Base-by-base conservation (phyloP, 2,888 invertebrate genomes). In the Sisyra terminalis region DNA sequence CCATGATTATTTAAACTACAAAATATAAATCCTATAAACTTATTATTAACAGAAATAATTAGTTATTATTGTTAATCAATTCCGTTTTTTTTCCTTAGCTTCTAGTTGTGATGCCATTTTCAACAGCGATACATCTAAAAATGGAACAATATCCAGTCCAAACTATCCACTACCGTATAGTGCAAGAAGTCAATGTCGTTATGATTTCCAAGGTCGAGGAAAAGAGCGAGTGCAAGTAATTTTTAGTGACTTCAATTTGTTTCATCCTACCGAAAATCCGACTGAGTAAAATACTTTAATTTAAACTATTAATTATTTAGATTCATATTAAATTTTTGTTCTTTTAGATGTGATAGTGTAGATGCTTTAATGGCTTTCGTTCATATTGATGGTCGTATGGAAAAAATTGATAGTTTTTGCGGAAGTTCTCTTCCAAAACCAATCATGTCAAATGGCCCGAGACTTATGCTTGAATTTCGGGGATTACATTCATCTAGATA, bases 391-490 rank as follows among this genome's bases (percentile, higher is more conserved):
- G 86, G 85, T 2, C 71, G 84, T 51, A 75, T 84, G 66, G 87
- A 89, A 57, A 79, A 86, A 56, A 79, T 90, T 44, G 88, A 88
- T 54, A 78, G 80, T 17, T 86, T 86, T 57, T 96, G 96, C 58
- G 92, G 89, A 6, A 71, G 71, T 30, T 75, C 77, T 48, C 62
- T 81, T 42, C 92, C 93, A 1, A 81, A 82, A 50, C 87, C 88
- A 44, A 71, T 94, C 49, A 94, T 96, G 93, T 94, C 93, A 45
- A 88, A 82, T 57, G 87, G 88, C 34, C 83, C 86, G 40, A 73
- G 82, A 54, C 67, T 96, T 56, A 78, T 84, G 57, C 65, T 96
- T 44, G 87, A 90, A 61, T 93, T 93, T 59, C 72, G 78, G 46
- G 87, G 87, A 39, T 70, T 76, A 41, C 69, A 74, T 52, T 81